Percentiles rank a stretch among this genome's conserved stretches.
Evolutionary conservation across 2,797 vertebrate genomes (phyloP).

Genomic region (Antrozous pallidus): DNA sequence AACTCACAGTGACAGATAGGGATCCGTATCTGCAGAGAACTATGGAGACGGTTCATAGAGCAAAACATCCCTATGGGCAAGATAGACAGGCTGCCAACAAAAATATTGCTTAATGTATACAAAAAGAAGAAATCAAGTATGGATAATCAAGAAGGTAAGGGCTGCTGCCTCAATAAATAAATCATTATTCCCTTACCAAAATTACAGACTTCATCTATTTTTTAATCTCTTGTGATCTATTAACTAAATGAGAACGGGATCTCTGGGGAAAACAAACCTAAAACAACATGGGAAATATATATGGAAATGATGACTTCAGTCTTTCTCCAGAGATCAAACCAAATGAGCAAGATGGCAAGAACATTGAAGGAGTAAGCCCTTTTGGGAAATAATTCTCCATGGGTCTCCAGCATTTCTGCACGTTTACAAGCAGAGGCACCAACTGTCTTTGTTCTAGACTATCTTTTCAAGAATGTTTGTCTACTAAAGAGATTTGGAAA

Average conservation of each 20-base stretch:
- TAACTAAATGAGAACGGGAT: conserved; percentile 12
- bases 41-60: neutral
- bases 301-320: conserved; percentile 29
- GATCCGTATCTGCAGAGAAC: neutral
- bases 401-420: neutral
- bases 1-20: neutral
- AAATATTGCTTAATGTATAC: neutral
- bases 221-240: conserved; percentile 9
- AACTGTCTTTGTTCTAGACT: neutral
- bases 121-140: neutral
- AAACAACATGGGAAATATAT: conserved; percentile 21
- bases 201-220: neutral
- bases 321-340: conserved; percentile 5
- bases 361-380: neutral
- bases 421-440: neutral
- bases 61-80: neutral
- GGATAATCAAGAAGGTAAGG: neutral
- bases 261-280: neutral
- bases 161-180: neutral
- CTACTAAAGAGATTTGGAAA: neutral
- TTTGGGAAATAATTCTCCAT: neutral
- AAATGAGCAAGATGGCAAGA: neutral
- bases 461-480: neutral
- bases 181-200: neutral
- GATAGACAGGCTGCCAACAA: neutral